Base-by-base conservation (phyloP, 2,888 invertebrate genomes). In the Rhagium mordax region DNA sequence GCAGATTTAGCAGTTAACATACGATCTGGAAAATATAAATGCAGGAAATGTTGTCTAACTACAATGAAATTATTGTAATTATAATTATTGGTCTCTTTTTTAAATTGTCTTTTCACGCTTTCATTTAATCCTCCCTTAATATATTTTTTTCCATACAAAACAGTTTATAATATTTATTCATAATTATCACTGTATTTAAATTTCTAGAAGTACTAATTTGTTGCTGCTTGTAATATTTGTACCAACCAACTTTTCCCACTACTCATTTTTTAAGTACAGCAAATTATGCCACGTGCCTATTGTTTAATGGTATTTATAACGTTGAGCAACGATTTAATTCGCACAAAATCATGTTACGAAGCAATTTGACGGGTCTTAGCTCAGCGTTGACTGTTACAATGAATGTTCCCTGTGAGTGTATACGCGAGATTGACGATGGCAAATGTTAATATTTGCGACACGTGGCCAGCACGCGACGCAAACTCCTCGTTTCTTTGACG, bases 371-470 rank as follows among this genome's bases (percentile, higher is more conserved):
- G 83, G 84, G 81, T 81, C 82, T 83, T 82, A 83, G 74, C 41
- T 51, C 66, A 71, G 60, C 68, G 68, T 65, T 47, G 55, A 62
- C 70, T 61, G 51, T 62, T 47, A 55, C 62, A 55, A 55, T 53
- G 62, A 69, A 16, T 41, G 59, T 71, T 64, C 75, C 74, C 70
- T 48, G 70, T 33, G 59, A 55, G 73, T 51, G 66, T 51, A 53
- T 67, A 57, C 57, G 57, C 47, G 71, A 72, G 77, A 78, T 78
- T 76, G 77, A 71, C 77, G 67, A 67, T 67, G 41, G 57, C 33
- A 67, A 67, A 67, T 57, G 84, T 84, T 85, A 85, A 85, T 85
- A 85, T 85, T 84, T 77, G 57, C 70, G 78, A 68, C 85, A 84
- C 85, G 83, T 79, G 85, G 64, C 82, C 66, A 16, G 51, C 72